Conservation (phyloP, 1,140 invertebrate species). For the Akabosia matsudoensis region DNA sequence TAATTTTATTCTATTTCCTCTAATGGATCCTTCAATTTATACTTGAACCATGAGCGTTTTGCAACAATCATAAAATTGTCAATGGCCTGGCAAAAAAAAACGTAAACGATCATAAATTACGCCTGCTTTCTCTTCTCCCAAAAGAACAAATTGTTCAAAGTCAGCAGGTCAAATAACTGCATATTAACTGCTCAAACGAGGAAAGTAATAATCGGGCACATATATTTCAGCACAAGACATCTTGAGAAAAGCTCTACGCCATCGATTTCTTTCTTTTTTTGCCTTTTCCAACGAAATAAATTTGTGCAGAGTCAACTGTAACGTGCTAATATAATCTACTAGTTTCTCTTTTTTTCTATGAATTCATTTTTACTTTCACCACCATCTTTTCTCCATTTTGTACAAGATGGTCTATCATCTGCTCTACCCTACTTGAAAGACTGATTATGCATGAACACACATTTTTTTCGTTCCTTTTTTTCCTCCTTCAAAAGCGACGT, state of each 20-base stretch:
- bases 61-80: conserved; percentile 3
- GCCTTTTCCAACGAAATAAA: no score
- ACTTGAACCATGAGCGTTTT: not conserved
- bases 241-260: no score
- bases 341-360: not conserved
- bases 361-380: not conserved
- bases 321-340: conserved; percentile 2
- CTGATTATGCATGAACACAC: conserved; percentile 9
- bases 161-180: conserved; percentile 16
- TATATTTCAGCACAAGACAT: not conserved
- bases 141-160: conserved; percentile 7
- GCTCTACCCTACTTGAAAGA: not conserved
- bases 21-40: no score
- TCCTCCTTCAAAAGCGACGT: not conserved
- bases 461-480: conserved; percentile 1
- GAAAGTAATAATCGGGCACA: not conserved
- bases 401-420: not conserved
- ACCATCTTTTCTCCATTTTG: not conserved
- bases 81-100: not conserved
- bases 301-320: not conserved
- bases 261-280: not conserved
- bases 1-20: no score
- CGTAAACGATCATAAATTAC: not conserved
- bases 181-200: conserved; percentile 5
- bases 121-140: not conserved